phyloP scores from a whole-genome alignment of 2,113 vertebrate species.

The Pungitius pungitius region DNA sequence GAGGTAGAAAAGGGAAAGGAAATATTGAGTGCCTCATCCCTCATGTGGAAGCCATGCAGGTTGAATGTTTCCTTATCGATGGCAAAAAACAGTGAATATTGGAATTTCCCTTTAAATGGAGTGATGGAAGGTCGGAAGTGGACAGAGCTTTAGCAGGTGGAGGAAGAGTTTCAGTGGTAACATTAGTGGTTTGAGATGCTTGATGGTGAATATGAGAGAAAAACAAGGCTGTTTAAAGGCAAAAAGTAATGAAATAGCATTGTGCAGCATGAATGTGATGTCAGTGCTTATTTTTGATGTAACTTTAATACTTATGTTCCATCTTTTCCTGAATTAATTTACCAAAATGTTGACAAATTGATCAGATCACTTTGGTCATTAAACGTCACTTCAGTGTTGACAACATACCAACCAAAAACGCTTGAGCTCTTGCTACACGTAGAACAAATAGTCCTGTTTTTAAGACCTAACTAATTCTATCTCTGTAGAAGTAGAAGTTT shows the following conservation, averaged over 20 bases:
- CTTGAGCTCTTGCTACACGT: no score
- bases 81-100: not conserved
- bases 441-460: no score
- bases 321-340: no score
- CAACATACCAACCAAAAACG: no score
- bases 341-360: no score
- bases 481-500: no score
- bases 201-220: not conserved
- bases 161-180: not conserved
- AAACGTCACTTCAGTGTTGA: no score
- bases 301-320: no score
- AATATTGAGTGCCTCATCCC: not conserved
- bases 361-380: no score
- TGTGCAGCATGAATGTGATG: no score
- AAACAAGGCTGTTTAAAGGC: not conserved
- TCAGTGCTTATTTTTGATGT: no score
- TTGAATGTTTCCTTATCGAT: not conserved
- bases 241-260: not conserved
- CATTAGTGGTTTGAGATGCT: slow-evolving; percentile 1
- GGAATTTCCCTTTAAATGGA: not conserved
- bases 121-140: not conserved
- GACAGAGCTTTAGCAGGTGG: not conserved
- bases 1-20: not conserved
- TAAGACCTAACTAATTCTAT: no score
- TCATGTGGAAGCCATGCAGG: not conserved